These are phyloP conservation scores for Aptenodytes patagonicus DNA, from an alignment of 2,113 vertebrate genomes.

Conservation along the genomic window DNA sequence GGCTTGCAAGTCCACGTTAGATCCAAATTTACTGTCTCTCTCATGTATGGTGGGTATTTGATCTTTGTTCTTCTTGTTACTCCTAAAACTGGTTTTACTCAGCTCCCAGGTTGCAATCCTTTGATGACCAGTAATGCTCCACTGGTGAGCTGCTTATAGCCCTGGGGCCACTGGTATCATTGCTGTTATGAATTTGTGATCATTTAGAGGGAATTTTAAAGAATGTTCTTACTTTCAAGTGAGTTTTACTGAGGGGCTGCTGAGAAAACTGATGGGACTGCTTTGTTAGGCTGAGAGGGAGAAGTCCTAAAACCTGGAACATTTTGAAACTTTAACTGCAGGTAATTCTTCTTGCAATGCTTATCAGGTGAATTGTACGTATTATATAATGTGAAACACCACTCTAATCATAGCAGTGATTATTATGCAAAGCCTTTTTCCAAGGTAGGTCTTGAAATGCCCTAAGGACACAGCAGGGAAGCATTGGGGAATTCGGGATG, in stretches of 20 bases:
- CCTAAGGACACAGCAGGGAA: slow-evolving; percentile 15
- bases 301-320: neutral
- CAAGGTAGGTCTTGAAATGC: slow-evolving; percentile 32
- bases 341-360: neutral
- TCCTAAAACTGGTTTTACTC: neutral
- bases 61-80: neutral
- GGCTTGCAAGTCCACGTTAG: neutral
- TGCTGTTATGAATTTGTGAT: neutral
- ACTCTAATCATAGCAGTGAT: slow-evolving; percentile 21
- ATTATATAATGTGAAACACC: slow-evolving; percentile 24
- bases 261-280: neutral
- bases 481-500: neutral
- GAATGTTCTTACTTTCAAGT: neutral
- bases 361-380: neutral
- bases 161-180: neutral
- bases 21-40: neutral
- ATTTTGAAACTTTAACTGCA: neutral
- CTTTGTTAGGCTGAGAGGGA: neutral
- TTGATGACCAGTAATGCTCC: neutral
- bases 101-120: neutral
- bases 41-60: neutral
- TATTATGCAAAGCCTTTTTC: slow-evolving; percentile 52
- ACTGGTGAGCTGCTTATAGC: neutral
- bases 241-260: neutral
- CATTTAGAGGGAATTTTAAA: neutral